Evolutionary conservation across 2,113 vertebrate genomes (phyloP).

Genomic region (Protobothrops flavoviridis): DNA sequence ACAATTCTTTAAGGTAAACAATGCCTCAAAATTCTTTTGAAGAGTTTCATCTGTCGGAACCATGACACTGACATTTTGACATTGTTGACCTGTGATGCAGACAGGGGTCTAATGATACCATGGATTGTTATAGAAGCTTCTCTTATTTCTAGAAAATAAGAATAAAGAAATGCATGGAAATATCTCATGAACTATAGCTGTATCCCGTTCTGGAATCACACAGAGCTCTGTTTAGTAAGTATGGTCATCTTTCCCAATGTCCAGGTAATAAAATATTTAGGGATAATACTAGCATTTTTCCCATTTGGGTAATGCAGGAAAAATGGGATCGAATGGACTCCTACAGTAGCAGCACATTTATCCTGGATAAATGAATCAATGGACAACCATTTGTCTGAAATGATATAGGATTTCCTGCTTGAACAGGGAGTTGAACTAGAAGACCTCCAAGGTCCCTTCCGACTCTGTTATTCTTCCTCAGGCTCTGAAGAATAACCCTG

Average conservation of each 20-base stretch:
- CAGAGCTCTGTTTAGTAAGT: background rate
- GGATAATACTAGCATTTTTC: background rate
- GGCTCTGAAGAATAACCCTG: background rate
- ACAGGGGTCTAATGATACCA: background rate
- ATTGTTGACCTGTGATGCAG: background rate
- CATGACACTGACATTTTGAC: background rate
- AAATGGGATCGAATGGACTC: background rate
- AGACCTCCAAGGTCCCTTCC: background rate
- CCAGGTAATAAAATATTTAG: background rate
- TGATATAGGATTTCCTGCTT: background rate
- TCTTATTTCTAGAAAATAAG: background rate
- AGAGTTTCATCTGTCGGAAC: no score
- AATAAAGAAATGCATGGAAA: background rate
- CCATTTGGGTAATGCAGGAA: no score
- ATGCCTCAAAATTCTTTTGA: no score
- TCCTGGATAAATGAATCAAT: background rate
- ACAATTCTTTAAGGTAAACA: no score
- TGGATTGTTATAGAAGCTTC: background rate
- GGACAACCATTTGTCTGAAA: no score
- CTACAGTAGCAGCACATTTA: background rate
- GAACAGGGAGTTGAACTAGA: background rate
- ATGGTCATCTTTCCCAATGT: background rate
- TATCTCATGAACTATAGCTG: background rate
- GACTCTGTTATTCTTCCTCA: background rate
- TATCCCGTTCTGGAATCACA: background rate